Evolutionary conservation across 2,113 vertebrate genomes (phyloP), one percentile per base, ranked within the genome.

Genomic region (Gallinago jamesoni): DNA sequence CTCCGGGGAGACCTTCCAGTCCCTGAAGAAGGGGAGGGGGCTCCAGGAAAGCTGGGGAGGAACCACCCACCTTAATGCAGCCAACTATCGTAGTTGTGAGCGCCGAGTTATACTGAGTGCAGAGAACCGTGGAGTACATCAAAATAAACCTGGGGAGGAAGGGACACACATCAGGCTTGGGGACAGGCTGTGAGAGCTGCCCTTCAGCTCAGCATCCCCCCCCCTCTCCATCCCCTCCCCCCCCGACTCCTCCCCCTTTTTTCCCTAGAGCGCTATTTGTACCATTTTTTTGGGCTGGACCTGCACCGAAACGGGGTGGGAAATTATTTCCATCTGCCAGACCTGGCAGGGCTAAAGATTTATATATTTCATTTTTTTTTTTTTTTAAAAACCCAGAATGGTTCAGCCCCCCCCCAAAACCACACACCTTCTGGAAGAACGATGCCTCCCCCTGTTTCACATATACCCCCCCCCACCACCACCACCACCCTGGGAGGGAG

Each of bases 71-170:
- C 98, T 99, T 99, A 96, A 99, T 98, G 74, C 99, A 99, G 84
- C 99, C 99, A 72, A 99, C 98, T 53, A 99, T 99, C 89, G 99
- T 99, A 90, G 99, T 99, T 75, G 99, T 99, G n/a, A 99, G 99
- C 6, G 99, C 99, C 9, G 99, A 99, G 91, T 99, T 99, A 96
- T 98, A 98, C 97, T 99, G 99, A 17, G 99, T 99, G 97, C 99
- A 99, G 64, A 99, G 98, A 52, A 99, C 98, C 8, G 99, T 99
- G 90, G 99, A 99, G 77, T 99, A 99, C 99, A 99, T 99, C 85
- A 99, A 73, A 94, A 99, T 93, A 74, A 99, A 99, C 90, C 99
- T 99, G 78, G 30, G 60, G 95, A 18, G 87, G 30, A 79, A 73
- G 50, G 14, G 39, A 9, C 5, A 7, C 10, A 6, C 1, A 0